These are phyloP conservation scores for Euschistus heros DNA, from an alignment of 1,140 invertebrate species.

Conservation along the genomic window DNA sequence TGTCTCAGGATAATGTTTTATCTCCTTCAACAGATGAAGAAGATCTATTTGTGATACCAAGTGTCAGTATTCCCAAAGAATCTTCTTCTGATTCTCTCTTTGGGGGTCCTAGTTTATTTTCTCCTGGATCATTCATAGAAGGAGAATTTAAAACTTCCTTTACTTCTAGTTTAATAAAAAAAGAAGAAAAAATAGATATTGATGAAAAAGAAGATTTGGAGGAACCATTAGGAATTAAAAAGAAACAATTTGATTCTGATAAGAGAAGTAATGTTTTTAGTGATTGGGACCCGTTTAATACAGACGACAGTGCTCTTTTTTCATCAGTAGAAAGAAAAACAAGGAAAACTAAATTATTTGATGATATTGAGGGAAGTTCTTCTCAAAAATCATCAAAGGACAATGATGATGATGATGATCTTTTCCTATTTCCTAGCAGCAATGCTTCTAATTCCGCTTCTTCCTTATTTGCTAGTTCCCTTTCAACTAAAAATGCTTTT, in stretches of 20 bases:
- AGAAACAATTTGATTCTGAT: background rate
- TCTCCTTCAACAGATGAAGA: slow-evolving; percentile 24
- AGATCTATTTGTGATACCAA: slow-evolving; percentile 24
- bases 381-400: background rate
- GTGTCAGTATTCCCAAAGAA: background rate
- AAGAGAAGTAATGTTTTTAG: background rate
- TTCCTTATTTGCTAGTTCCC: background rate
- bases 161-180: background rate
- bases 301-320: background rate
- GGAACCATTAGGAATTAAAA: background rate
- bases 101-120: slow-evolving; percentile 10
- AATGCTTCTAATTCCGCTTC: background rate
- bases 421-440: background rate
- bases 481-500: background rate
- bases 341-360: background rate
- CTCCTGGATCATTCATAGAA: slow-evolving; percentile 19
- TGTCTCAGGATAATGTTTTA: slow-evolving; percentile 1
- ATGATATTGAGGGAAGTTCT: background rate
- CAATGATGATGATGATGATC: background rate
- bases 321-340: background rate
- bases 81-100: slow-evolving; percentile 4
- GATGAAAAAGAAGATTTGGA: background rate
- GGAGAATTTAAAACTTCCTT: background rate
- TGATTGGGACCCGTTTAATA: background rate
- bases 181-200: slow-evolving; percentile 1